Evolutionary conservation across 2,113 vertebrate genomes (phyloP).

Genomic region (Protobothrops flavoviridis): DNA sequence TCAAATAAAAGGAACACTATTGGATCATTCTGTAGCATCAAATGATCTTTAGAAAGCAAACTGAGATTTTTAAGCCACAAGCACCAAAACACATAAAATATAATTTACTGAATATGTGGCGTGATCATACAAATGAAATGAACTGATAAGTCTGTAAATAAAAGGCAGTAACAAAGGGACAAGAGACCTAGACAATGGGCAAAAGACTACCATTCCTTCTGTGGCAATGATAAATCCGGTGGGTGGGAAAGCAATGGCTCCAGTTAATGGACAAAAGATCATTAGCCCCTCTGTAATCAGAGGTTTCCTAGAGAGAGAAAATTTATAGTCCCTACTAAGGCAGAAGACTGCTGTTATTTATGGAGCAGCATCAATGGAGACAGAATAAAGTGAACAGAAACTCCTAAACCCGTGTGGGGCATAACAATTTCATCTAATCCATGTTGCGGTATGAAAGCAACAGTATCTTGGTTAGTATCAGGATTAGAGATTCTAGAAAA

Average conservation of each 20-base stretch:
- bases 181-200: neutral
- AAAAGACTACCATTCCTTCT: neutral
- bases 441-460: neutral
- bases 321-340: neutral
- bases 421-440: neutral
- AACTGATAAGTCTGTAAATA: neutral
- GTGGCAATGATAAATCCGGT: neutral
- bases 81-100: neutral
- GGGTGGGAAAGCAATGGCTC: neutral
- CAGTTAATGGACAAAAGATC: neutral
- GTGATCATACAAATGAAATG: neutral
- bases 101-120: neutral
- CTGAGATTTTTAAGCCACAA: neutral
- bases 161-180: neutral
- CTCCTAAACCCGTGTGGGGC: neutral
- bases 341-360: neutral
- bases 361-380: neutral
- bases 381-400: neutral
- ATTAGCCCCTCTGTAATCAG: neutral
- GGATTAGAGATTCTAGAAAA: neutral
- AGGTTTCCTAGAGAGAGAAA: neutral
- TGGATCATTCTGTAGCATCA: neutral
- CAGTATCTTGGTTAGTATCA: neutral
- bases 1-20: neutral
- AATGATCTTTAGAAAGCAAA: neutral